Percentiles rank a stretch among this genome's conserved stretches.
Conservation (phyloP, 1,140 invertebrate species). For the Samia ricini region DNA sequence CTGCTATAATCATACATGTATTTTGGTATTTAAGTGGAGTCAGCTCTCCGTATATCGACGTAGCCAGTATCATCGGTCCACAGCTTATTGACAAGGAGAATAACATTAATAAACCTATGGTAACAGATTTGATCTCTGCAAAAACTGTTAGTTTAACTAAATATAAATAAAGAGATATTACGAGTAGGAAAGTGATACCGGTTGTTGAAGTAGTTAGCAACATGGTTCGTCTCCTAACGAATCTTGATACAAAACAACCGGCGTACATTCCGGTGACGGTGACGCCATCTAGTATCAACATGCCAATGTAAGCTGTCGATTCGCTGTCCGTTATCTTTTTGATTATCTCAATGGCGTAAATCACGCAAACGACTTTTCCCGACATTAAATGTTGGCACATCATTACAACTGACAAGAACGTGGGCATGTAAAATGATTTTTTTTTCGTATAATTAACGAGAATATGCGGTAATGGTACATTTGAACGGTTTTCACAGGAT, state of each 20-base stretch:
- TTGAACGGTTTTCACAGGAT: background rate
- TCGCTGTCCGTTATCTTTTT: constrained; percentile 31
- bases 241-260: constrained; percentile 27
- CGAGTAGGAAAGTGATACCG: constrained; percentile 27
- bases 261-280: constrained; percentile 31
- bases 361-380: constrained; percentile 30
- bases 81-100: constrained; percentile 27
- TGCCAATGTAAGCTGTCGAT: constrained; percentile 21
- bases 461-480: no score
- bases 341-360: constrained; percentile 33
- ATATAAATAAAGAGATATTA: constrained; percentile 32
- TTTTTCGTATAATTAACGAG: no score
- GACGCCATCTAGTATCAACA: constrained; percentile 36
- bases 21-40: constrained; percentile 18
- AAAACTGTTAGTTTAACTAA: constrained; percentile 25
- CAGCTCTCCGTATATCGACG: constrained; percentile 18
- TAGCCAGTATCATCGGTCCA: constrained; percentile 22
- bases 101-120: constrained; percentile 20
- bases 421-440: background rate
- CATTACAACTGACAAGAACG: background rate
- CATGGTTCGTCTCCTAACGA: constrained; percentile 24
- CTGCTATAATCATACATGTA: constrained; percentile 4
- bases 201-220: constrained; percentile 18
- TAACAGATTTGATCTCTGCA: constrained; percentile 22
- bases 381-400: constrained; percentile 21